Conservation (phyloP, 2,797 vertebrate genomes). For the Spizella passerina region DNA sequence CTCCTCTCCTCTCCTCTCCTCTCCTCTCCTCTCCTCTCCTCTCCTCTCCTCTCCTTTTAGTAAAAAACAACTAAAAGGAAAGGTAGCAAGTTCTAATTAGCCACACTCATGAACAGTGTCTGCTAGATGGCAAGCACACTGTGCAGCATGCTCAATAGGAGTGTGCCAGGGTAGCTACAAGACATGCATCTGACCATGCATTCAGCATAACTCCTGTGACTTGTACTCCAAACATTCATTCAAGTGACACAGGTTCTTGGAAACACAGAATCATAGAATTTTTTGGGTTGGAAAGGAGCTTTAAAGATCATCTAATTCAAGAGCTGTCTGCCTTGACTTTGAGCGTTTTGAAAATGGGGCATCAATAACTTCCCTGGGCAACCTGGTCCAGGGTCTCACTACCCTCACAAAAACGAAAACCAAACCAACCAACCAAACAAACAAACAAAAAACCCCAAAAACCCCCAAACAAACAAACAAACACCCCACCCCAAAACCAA, state of each 20-base stretch:
- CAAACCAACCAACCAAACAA: neutral
- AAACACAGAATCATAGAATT: neutral
- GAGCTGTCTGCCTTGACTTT: neutral
- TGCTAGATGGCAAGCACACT: neutral
- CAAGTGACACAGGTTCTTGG: neutral
- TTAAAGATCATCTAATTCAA: neutral
- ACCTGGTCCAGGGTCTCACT: neutral
- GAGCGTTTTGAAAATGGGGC: neutral
- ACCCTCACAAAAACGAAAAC: neutral
- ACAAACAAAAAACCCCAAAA: neutral
- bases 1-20: no score
- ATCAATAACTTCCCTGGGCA: neutral
- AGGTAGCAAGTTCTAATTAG: neutral
- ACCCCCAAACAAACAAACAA: neutral
- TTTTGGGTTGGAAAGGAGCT: neutral
- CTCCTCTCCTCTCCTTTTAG: no score
- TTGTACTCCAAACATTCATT: neutral
- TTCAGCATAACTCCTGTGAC: neutral
- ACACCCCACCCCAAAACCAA: neutral
- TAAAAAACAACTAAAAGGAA: neutral
- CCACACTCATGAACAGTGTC: fast-evolving
- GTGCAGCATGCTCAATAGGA: neutral
- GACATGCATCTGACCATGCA: neutral
- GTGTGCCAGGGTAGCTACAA: neutral
- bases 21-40: no score